Base-by-base conservation (phyloP, 2,797 vertebrate genomes). In the Trachops cirrhosus region DNA sequence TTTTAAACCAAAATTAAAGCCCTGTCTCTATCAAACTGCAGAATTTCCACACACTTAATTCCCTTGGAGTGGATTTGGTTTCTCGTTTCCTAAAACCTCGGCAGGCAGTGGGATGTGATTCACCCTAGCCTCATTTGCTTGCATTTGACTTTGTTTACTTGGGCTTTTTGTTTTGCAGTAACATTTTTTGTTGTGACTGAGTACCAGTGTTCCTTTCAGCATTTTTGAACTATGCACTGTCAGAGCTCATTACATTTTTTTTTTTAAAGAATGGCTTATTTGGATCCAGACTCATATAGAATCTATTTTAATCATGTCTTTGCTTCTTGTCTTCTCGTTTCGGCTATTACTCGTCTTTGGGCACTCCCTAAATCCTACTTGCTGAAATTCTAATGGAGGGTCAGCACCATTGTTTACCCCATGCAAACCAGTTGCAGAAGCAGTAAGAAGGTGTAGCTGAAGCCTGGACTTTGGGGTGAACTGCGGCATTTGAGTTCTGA, bases 1-100 rank as follows among this genome's bases (percentile, higher is more conserved):
- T 44, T 86, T 93, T 39, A 37, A 93, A 92, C 48, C 48, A 73
- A 67, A 95, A 50, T 86, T 64, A 95, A 95, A 54, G 22, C 11
- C 3, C 6, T 86, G 7, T 34, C 15, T 46, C 21, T 74, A 68
- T 89, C 52, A 86, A 54, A 34, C 84, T 92, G 71, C 37, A 92
- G 71, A 48, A 80, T 95, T 93, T 91, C 48, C 41, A 83, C 46
- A 82, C 75, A 74, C 19, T 71, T 89, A 46, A 73, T 67, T 94
- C 90, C 67, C 78, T 80, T 62, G 16, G 54, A 62, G 26, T 93
- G 39, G 32, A 32, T 83, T 96, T 82, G 62, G 21, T 95, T 86
- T 89, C 71, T 14, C 9, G 44, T 86, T 86, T 70, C 86, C 32
- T 71, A 78, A 93, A 93, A 62, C 24, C 37, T 37, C 67, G 39